phyloP scores from a whole-genome alignment of 2,888 invertebrate genomes.

The Lagria hirta region DNA sequence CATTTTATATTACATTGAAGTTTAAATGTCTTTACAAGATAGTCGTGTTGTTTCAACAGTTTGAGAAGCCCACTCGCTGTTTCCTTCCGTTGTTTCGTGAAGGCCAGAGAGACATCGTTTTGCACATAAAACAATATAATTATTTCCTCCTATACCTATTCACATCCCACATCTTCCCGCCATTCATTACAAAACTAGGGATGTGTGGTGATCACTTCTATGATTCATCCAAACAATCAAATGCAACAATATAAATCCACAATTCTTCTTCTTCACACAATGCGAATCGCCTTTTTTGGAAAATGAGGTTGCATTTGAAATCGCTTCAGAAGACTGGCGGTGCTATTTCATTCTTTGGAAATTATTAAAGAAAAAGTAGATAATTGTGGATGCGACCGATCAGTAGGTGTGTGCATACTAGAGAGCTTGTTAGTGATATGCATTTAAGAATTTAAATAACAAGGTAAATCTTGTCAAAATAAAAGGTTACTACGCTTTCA shows the following conservation, averaged over 20 bases:
- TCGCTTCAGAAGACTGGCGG: too few species aligned
- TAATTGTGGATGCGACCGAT: too few species aligned
- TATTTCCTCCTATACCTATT: slow-evolving; percentile 18
- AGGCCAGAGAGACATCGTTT: slow-evolving; percentile 18
- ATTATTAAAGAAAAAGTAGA: too few species aligned
- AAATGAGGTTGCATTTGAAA: slow-evolving; percentile 28
- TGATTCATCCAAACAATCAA: slow-evolving; percentile 26
- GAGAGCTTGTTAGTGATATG: too few species aligned
- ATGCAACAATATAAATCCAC: slow-evolving; percentile 28
- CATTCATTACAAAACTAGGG: slow-evolving; percentile 20
- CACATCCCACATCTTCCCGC: slow-evolving; percentile 15
- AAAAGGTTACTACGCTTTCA: too few species aligned
- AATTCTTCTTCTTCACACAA: slow-evolving; percentile 21
- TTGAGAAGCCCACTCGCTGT: slow-evolving; percentile 8
- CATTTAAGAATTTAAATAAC: too few species aligned
- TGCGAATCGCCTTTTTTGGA: slow-evolving; percentile 23
- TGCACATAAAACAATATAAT: slow-evolving; percentile 20
- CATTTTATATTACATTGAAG: too few species aligned
- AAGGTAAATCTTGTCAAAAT: too few species aligned
- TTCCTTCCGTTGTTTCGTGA: slow-evolving; percentile 20
- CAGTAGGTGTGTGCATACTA: too few species aligned
- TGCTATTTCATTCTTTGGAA: too few species aligned
- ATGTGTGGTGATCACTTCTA: slow-evolving; percentile 21
- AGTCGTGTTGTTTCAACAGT: slow-evolving; percentile 6
- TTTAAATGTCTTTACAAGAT: too few species aligned